A percentile compares a stretch with the other conserved stretches of the same genome.
Evolutionary conservation across 1,140 invertebrate genomes (phyloP).

Genomic region (Magallana ariakensis): DNA sequence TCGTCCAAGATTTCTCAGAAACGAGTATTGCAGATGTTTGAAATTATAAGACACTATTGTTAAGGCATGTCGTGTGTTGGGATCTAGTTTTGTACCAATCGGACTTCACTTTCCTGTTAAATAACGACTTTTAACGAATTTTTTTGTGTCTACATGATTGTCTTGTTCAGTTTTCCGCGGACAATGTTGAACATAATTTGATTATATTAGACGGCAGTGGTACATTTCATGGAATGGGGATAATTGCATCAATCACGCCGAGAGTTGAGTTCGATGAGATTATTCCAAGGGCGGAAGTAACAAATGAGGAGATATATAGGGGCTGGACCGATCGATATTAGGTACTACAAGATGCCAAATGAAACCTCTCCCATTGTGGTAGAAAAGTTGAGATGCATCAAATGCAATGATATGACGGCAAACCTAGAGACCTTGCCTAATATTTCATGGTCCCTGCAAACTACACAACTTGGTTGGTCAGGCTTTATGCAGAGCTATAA

Average conservation of each 20-base stretch:
- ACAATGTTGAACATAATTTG: constrained; percentile 71
- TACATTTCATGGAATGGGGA: constrained; percentile 74
- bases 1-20: too few relatives aligned
- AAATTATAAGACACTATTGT: too few relatives aligned
- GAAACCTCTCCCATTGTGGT: not conserved
- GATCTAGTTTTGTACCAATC: too few relatives aligned
- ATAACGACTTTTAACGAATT: too few relatives aligned
- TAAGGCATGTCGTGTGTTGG: too few relatives aligned
- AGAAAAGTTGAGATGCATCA: not conserved
- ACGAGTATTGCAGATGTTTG: too few relatives aligned
- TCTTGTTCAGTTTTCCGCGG: constrained; percentile 66
- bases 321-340: constrained; percentile 54
- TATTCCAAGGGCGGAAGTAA: constrained; percentile 46
- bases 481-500: constrained; percentile 57
- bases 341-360: constrained; percentile 41
- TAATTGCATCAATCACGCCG: constrained; percentile 68
- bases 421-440: constrained; percentile 54
- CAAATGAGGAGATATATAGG: constrained; percentile 39
- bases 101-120: too few relatives aligned
- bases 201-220: constrained; percentile 66
- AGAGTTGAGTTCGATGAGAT: constrained; percentile 1
- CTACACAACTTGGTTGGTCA: constrained; percentile 36
- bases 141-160: too few relatives aligned
- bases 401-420: not conserved
- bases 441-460: constrained; percentile 41